These are phyloP conservation scores for Brachionus koreanus DNA, from an alignment of 1,140 invertebrate genomes.

Conservation along the genomic window DNA sequence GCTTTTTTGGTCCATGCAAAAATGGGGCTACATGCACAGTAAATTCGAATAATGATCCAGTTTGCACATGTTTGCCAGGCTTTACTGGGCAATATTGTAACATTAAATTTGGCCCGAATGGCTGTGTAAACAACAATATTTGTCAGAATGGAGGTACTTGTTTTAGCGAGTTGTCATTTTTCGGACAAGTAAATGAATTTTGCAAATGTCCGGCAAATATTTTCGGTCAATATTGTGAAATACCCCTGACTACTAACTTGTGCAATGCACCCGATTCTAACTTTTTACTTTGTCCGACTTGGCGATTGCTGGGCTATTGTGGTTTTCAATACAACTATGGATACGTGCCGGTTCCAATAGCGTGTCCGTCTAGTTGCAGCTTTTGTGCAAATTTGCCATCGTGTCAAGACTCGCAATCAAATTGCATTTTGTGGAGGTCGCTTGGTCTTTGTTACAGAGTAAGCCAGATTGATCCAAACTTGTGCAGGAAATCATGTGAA, in stretches of 20 bases:
- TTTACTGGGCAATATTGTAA: constrained; percentile 19
- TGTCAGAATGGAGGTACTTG: constrained; percentile 16
- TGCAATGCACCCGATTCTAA: neutral
- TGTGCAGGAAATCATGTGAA: constrained; percentile 30
- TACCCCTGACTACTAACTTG: neutral
- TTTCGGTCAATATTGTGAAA: constrained; percentile 43
- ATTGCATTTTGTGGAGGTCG: constrained; percentile 19
- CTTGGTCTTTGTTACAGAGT: constrained; percentile 27
- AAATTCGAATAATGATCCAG: constrained; percentile 11
- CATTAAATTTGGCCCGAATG: constrained; percentile 13
- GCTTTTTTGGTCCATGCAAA: constrained; percentile 6
- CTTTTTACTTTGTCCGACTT: constrained; percentile 32
- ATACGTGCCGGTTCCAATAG: constrained; percentile 2
- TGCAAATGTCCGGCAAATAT: constrained; percentile 33
- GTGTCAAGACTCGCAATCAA: constrained; percentile 37
- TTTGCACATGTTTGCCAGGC: constrained; percentile 29
- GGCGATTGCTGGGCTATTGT: constrained; percentile 27
- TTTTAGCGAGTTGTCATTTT: constrained; percentile 5
- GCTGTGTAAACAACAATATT: constrained; percentile 1
- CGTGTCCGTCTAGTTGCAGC: constrained; percentile 23
- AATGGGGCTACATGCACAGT: neutral
- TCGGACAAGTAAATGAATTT: constrained; percentile 6
- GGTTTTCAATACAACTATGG: constrained; percentile 12
- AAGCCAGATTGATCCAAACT: constrained; percentile 7
- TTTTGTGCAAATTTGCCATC: neutral